These are phyloP conservation scores for Bombus turneri DNA, from an alignment of 1,140 invertebrate genomes.

Conservation along the genomic window DNA sequence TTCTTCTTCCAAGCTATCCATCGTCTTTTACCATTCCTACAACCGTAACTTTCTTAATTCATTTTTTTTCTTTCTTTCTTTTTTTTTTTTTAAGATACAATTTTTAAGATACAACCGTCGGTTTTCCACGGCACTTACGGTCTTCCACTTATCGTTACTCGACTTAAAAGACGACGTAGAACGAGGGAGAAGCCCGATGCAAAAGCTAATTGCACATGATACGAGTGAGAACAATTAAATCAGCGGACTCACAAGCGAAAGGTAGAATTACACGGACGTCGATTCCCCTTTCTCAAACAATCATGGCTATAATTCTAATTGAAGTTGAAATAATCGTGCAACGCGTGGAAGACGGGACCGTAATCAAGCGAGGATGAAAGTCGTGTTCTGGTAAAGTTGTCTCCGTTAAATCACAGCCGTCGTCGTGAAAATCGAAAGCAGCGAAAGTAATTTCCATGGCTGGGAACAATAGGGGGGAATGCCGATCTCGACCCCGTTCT, in stretches of 20 bases:
- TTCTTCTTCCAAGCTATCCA: no score
- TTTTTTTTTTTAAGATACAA: no score
- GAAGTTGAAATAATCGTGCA: neutral
- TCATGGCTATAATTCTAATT: neutral
- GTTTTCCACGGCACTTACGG: no score
- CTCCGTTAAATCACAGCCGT: slow-evolving; percentile 55
- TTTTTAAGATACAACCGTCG: no score
- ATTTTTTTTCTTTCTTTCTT: no score
- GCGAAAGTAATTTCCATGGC: slow-evolving; percentile 63
- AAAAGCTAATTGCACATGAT: neutral
- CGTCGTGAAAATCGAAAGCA: slow-evolving; percentile 62
- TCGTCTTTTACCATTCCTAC: no score
- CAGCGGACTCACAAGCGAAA: neutral
- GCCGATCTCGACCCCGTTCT: slow-evolving; percentile 48
- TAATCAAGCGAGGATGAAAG: slow-evolving; percentile 62
- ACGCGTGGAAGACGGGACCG: slow-evolving; percentile 20
- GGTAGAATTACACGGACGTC: neutral
- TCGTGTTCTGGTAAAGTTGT: slow-evolving; percentile 29
- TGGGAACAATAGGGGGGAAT: slow-evolving; percentile 50
- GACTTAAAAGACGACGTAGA: neutral
- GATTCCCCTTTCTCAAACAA: neutral
- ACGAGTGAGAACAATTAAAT: neutral
- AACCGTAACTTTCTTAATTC: no score
- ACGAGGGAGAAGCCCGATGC: neutral
- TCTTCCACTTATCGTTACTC: no score